These are phyloP conservation scores for Camptogramma bilineatum DNA, from an alignment of 2,888 invertebrate species.

Conservation along the genomic window DNA sequence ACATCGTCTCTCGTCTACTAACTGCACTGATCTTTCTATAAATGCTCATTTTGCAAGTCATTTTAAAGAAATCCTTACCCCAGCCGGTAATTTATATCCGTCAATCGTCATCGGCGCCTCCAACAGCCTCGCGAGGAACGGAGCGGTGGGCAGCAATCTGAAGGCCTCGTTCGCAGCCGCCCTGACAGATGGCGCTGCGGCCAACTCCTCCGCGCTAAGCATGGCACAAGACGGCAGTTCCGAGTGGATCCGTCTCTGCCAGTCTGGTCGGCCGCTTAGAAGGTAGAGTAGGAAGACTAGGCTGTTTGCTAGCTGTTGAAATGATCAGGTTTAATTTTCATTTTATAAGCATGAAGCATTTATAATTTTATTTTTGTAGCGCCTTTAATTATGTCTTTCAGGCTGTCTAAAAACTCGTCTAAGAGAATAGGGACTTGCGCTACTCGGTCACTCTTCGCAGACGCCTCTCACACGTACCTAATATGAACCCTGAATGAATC, in stretches of 20 bases:
- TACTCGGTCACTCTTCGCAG: no score
- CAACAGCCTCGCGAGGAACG: slow-evolving; percentile 91
- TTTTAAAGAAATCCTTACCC: slow-evolving; percentile 80
- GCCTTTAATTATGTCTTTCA: no score
- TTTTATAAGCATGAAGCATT: background rate
- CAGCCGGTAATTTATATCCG: slow-evolving; percentile 89
- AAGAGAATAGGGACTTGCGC: no score
- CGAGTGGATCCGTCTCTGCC: slow-evolving; percentile 87
- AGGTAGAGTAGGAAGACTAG: slow-evolving; percentile 91
- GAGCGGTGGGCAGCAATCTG: slow-evolving; percentile 90
- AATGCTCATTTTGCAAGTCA: no score
- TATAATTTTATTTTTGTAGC: no score
- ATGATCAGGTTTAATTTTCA: background rate
- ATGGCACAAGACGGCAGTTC: slow-evolving; percentile 87
- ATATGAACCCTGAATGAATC: no score
- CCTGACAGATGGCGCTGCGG: slow-evolving; percentile 89
- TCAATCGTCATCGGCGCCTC: slow-evolving; percentile 89
- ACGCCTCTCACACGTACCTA: no score
- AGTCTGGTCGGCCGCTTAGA: slow-evolving; percentile 88
- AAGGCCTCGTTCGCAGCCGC: slow-evolving; percentile 93
- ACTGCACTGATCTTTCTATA: no score
- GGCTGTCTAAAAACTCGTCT: no score
- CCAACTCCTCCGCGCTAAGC: slow-evolving; percentile 85
- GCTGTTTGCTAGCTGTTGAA: slow-evolving; percentile 90
- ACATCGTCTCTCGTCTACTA: no score